Base-by-base conservation (phyloP, 2,113 vertebrate species). In the Lonchura striata region DNA sequence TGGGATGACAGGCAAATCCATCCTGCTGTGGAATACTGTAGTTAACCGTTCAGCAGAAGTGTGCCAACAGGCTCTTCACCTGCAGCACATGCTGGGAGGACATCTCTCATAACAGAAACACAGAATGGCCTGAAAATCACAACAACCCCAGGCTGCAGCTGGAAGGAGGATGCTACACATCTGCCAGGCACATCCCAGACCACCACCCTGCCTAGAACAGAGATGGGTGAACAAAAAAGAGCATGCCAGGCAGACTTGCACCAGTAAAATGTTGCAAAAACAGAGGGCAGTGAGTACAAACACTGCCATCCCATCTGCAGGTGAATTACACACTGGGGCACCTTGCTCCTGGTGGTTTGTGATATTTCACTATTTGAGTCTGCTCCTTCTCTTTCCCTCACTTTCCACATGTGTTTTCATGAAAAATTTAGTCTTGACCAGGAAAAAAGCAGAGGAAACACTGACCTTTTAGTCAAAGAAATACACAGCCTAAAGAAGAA, bases 191-290 rank as follows among this genome's bases (percentile, higher is more conserved):
- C 25, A 24, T 37, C 9, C 2, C 46, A 28, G 25, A 13, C 46
- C 42, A 82, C 17, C 35, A 15, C 16, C 1, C 1, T 27, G 35
- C 41, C n/a, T 17, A 3, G 25, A 77, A 21, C 3, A 6, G 72
- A 46, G 69, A 6, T 1, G 0, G 2, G 1, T 18, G 63, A 75
- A 49, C 0, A 5, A 1, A 2, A 71, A 77, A 54, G 1, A n/a
- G 15, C 2, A 12, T 9, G 22, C 19, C 35, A 53, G 59, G 44
- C 10, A 83, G n/a, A 46, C 9, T 6, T 56, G 28, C 11, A 46
- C 8, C 50, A 53, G 41, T n/a, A 7, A 75, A 89, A 31, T 3
- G 4, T 13, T 63, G 7, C 39, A 49, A 57, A 23, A 68, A 47
- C 11, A 69, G 57, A 72, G 23, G 25, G 27, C 6, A 75, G 21